Evolutionary conservation across 1,140 invertebrate genomes (phyloP).

Genomic region (Melitaea cinxia): DNA sequence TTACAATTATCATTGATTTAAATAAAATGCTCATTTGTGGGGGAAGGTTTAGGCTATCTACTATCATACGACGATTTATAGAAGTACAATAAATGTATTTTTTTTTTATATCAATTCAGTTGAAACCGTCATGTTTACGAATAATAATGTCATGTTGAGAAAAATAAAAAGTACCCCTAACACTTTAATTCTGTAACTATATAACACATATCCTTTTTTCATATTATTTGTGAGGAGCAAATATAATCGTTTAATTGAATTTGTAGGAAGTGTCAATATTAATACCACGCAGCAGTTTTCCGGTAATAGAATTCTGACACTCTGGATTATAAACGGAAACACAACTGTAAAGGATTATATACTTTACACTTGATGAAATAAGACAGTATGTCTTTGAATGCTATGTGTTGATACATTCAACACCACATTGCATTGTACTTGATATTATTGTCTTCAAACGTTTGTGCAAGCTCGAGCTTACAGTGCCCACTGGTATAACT

Average conservation of each 20-base stretch:
- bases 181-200: too few species aligned
- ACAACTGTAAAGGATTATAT: background rate
- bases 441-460: slow-evolving; percentile 35
- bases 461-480: slow-evolving; percentile 25
- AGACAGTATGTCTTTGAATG: slow-evolving; percentile 6
- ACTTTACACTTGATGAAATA: slow-evolving; percentile 4
- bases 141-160: too few species aligned
- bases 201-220: background rate
- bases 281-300: slow-evolving; percentile 23
- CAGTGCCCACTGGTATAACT: slow-evolving; percentile 37
- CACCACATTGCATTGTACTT: slow-evolving; percentile 27
- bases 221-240: background rate
- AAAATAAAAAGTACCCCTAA: too few species aligned
- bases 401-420: background rate
- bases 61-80: too few species aligned
- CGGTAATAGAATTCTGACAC: slow-evolving; percentile 17
- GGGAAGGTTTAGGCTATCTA: too few species aligned
- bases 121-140: too few species aligned
- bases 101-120: too few species aligned
- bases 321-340: slow-evolving; percentile 7
- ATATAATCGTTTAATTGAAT: slow-evolving; percentile 18
- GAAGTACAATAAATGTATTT: too few species aligned
- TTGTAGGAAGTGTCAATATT: slow-evolving; percentile 30
- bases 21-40: too few species aligned
- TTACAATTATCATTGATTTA: too few species aligned